Base-by-base conservation (phyloP, 1,140 invertebrate species). In the Drosophila pectinifera region DNA sequence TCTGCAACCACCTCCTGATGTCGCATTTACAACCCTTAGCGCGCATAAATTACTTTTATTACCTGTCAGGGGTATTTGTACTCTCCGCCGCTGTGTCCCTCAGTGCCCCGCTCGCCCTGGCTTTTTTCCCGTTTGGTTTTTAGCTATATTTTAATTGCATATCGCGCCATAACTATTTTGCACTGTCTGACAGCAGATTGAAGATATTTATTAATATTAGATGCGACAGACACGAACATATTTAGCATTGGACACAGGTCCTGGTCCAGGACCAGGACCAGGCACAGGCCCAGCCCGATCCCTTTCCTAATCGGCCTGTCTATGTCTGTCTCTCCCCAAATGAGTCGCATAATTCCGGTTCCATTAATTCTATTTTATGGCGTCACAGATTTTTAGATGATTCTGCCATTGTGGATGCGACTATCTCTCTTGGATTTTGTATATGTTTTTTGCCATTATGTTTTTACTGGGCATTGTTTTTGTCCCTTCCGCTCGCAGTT, bases 41-140 rank as follows among this genome's bases (percentile, higher is more conserved):
- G 63, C 68, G 80, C 89, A 91, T 91, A 91, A 91, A 91, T 91
- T 85, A 91, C 83, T 91, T 91, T 91, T 91, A 91, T 91, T 91
- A 91, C 89, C 89, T 91, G 89, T 91, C 89, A 91, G 78, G 85
- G 90, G 90, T 89, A 89, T 89, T 88, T 89, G 73, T 68, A 65
- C 70, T 76, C 56, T 36, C 43, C 51, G 45, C 59, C 56, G 59
- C 48, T 53, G 16, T 18, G 43, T 14, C 26, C 26, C 48, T 18
- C 54, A 38, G 18, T 53, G 16, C 34, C 10, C 39, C 36, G 24
- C 75, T n/a, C 4, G 39, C 18, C 34, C 46, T 6, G 8, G 24
- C 31, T 65, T 73, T 83, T 80, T 77, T 73, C 59, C 79, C 72
- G 82, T 83, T 88, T 76, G 65, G 56, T 73, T 84, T 83, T 89